Percentiles rank a stretch among this genome's conserved stretches.
Conservation (phyloP, 2,888 invertebrate genomes). For the Drosophila pseudotalamancana region DNA sequence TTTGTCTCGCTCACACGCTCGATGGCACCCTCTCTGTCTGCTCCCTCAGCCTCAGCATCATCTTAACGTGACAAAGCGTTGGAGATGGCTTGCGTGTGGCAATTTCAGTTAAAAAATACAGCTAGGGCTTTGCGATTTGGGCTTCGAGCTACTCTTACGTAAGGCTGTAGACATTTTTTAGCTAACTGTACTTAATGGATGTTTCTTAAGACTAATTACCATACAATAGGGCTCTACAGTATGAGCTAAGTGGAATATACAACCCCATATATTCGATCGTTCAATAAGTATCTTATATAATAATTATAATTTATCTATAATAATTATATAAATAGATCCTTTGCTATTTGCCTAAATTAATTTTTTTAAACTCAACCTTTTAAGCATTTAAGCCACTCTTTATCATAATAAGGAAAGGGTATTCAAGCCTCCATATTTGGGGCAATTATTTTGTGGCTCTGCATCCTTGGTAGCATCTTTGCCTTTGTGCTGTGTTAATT, state of each 20-base stretch:
- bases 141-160: constrained; percentile 44
- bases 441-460: background rate
- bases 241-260: too few relatives aligned
- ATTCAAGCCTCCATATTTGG: constrained; percentile 8
- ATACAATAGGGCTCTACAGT: too few relatives aligned
- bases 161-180: background rate
- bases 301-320: too few relatives aligned
- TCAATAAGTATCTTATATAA: too few relatives aligned
- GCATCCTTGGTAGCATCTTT: constrained; percentile 67
- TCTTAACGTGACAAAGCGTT: constrained; percentile 82
- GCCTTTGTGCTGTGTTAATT: constrained; percentile 67
- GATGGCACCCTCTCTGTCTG: background rate
- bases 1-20: background rate
- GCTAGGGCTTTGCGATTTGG: constrained; percentile 3
- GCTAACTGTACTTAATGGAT: background rate
- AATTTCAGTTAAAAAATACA: constrained; percentile 82
- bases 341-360: too few relatives aligned
- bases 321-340: too few relatives aligned
- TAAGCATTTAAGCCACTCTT: too few relatives aligned
- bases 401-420: too few relatives aligned
- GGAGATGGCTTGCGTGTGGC: constrained; percentile 85
- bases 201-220: too few relatives aligned
- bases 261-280: too few relatives aligned
- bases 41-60: constrained; percentile 12
- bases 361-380: too few relatives aligned